Evolutionary conservation across 2,888 invertebrate genomes (phyloP).

Genomic region (Scrobipalpa costella): DNA sequence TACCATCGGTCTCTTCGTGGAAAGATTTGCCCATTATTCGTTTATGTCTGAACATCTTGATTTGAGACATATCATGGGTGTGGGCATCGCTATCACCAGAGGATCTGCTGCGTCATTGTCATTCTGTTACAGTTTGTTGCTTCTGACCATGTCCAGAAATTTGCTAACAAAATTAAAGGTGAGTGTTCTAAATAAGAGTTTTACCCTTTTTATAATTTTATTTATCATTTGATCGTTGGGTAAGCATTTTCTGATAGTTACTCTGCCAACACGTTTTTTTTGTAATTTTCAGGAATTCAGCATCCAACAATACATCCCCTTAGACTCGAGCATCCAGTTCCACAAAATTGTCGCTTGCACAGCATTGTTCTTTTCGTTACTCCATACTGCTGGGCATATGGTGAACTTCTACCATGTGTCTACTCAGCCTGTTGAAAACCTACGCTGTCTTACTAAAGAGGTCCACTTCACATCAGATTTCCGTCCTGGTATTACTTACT

Average conservation of each 20-base stretch:
- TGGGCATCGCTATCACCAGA: slow-evolving; percentile 96
- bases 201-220: no score
- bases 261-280: no score
- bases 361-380: slow-evolving; percentile 93
- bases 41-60: slow-evolving; percentile 98
- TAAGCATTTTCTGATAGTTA: no score
- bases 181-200: no score
- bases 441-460: slow-evolving; percentile 95
- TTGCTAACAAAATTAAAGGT: slow-evolving; percentile 93
- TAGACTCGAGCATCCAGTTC: slow-evolving; percentile 97
- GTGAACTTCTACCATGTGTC: slow-evolving; percentile 99
- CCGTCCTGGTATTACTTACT: slow-evolving; percentile 95
- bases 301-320: slow-evolving; percentile 95
- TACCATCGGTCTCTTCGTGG: slow-evolving; percentile 95
- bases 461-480: slow-evolving; percentile 97
- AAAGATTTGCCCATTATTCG: slow-evolving; percentile 97
- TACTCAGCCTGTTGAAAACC: slow-evolving; percentile 95
- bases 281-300: slow-evolving; percentile 85
- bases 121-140: slow-evolving; percentile 94
- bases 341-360: slow-evolving; percentile 98
- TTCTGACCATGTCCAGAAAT: slow-evolving; percentile 96
- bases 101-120: slow-evolving; percentile 97
- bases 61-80: slow-evolving; percentile 97
- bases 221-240: no score
- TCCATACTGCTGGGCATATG: slow-evolving; percentile 96